These are phyloP conservation scores for Jordanella pulchra DNA, from an alignment of 2,797 vertebrate species.

Conservation along the genomic window DNA sequence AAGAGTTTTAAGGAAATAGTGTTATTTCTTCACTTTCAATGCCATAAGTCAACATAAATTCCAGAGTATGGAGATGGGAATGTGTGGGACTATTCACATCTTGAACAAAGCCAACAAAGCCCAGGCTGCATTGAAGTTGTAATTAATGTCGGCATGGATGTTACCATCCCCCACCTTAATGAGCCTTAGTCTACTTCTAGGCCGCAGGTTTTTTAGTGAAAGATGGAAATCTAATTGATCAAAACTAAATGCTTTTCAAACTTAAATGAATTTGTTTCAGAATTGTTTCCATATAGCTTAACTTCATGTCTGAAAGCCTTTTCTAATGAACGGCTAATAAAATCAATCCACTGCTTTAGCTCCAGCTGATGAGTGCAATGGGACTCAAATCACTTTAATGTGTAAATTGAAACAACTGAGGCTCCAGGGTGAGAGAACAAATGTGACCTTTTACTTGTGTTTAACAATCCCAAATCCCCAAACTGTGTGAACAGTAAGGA, in stretches of 20 bases:
- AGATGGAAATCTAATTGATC: not conserved
- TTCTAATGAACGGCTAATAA: not conserved
- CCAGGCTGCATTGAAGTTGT: too few relatives aligned
- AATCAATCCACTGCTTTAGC: not conserved
- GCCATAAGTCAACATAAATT: too few relatives aligned
- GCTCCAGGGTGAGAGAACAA: not conserved
- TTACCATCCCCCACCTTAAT: too few relatives aligned
- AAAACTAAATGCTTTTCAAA: not conserved
- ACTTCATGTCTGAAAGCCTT: not conserved
- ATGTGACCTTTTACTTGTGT: conserved; percentile 1
- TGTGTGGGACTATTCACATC: too few relatives aligned
- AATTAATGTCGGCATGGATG: too few relatives aligned
- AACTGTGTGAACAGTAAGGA: not conserved
- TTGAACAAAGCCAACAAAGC: too few relatives aligned
- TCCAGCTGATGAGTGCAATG: not conserved
- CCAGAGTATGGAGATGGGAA: too few relatives aligned
- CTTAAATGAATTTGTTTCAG: not conserved
- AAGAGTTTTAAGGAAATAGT: too few relatives aligned
- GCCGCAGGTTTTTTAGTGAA: not conserved
- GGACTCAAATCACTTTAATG: not conserved
- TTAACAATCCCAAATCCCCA: not conserved
- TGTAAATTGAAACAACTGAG: not conserved
- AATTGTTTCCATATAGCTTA: not conserved
- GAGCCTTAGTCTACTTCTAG: not conserved
- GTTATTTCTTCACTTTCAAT: too few relatives aligned